Evolutionary conservation across 2,797 vertebrate species (phyloP), one percentile per base, ranked within the genome.

Genomic region (Siniperca obscura): DNA sequence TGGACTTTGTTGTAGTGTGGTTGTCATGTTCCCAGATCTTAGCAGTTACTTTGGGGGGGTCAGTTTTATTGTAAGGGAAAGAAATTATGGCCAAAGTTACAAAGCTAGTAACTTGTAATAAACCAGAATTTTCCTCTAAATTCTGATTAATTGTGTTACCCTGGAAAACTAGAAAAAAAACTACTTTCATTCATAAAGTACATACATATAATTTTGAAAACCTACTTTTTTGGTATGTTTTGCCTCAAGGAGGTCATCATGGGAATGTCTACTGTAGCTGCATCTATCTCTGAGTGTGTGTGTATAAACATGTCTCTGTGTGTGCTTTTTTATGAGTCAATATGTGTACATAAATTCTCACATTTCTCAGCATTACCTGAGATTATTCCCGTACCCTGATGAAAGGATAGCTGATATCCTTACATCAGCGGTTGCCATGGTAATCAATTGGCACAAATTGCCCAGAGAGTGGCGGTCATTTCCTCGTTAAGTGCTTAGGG

Each of bases 371-470:
- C 62, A 77, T 90, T 87, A 88, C 84, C 78, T 69, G 76, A 81
- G 78, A 73, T 21, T 68, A 76, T 56, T 80, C 59, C 84, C 2
- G 1, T 13, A 36, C 62, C 22, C 89, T 94, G 93, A 93, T 93
- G 91, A 92, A 87, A 92, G 85, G 88, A 91, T 88, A 93, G 82
- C 82, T 40, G 89, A 94, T 91, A 92, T 76, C 59, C 72, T 80
- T n/a, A 90, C 87, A 88, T 87, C 84, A 83, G 80, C n/a, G 70
- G 92, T 94, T 85, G 70, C 88, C 86, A 83, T 90, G 76, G 91
- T 25, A 78, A 79, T 60, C 91, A 93, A 94, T 88, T 93, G 87
- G 38, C 85, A 78, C 82, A 90, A 93, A 93, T 94, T 91, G 89
- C 82, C 77, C 84, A 82, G 87, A 87, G 91, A 90, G 91, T 92